Evolutionary conservation across 30 jellyfish, hydroid and myxozoan species (phyloP), one percentile per base, ranked within the genome.

Genomic region (Chrysaora quinquecirrha): DNA sequence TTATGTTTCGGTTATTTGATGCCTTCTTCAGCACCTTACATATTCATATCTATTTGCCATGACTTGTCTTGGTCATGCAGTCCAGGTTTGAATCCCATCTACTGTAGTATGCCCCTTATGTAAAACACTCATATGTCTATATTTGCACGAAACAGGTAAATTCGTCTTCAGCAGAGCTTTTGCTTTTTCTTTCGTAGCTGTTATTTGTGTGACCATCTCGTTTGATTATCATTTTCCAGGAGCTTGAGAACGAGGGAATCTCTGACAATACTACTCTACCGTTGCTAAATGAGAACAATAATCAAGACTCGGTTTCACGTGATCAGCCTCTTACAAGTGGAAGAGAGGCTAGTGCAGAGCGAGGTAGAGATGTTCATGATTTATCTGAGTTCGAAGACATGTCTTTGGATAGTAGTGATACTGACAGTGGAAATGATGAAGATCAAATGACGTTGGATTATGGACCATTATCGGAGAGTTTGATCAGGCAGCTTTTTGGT

Each of bases 371-470:
- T 32, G 22, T n/a, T 0, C 20, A 47, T 25, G 65, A 35, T 1
- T 29, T 35, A 47, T 70, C 25, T 43, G 81, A 78, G 56, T 31
- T 11, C 58, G 58, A 43, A 2, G 72, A 7, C 33, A 23, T 78
- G 80, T 63, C 80, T 7, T 28, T 48, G 28, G 90, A 70, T 4
- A 80, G 90, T 31, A 58, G 66, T 61, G 90, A 65, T 6, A 64
- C 76, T 48, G 90, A 80, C 70, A 80, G 76, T 70, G 90, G 90
- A 3, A 80, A 68, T 31, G 83, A 80, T 18, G 90, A 80, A 27
- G 71, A 69, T 33, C 47, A 70, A 32, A 30, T 56, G 49, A 20
- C 78, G 30, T 4, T 60, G 7, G 20, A 66, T 31, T 80, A 54
- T 50, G 90, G 83, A 12, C 47, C 90, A 6, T 11, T 80, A 12